Percentiles rank a stretch among this genome's conserved stretches.
Conservation (phyloP, 1,140 invertebrate species). For the Diabrotica undecimpunctata region DNA sequence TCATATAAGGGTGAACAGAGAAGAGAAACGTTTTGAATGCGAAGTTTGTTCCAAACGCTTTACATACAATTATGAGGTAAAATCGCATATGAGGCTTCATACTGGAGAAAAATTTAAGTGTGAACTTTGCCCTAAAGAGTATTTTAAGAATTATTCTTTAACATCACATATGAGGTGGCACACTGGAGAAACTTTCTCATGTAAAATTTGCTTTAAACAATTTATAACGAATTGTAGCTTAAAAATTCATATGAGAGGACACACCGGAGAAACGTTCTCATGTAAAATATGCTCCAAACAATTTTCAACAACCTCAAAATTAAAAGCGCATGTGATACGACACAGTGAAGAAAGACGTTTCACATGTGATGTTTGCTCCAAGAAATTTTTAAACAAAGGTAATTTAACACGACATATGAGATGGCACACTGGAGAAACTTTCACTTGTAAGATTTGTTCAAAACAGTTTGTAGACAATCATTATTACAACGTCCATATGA, state of each 20-base stretch:
- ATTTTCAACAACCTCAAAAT: no score
- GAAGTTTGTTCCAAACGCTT: constrained; percentile 5
- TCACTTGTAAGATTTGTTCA: constrained; percentile 62
- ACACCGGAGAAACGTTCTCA: constrained; percentile 19
- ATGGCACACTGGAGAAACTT: constrained; percentile 42
- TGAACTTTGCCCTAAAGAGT: constrained; percentile 59
- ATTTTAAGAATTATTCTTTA: constrained; percentile 55
- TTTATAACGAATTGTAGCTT: not conserved
- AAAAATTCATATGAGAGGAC: constrained; percentile 21
- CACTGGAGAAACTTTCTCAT: no score
- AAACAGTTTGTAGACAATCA: constrained; percentile 59
- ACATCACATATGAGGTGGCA: constrained; percentile 48
- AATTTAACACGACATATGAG: no score
- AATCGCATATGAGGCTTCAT: not conserved
- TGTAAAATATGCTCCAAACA: constrained; percentile 35
- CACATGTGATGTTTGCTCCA: no score
- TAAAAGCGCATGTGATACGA: constrained; percentile 35
- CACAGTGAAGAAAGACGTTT: constrained; percentile 66
- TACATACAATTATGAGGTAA: not conserved
- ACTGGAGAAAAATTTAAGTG: constrained; percentile 56
- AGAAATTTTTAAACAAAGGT: no score
- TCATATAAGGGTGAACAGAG: not conserved
- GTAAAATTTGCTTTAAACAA: no score
- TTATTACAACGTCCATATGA: constrained; percentile 49
- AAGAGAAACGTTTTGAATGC: not conserved